Base-by-base conservation (phyloP, 1,140 invertebrate genomes). In the Heliothis virescens region DNA sequence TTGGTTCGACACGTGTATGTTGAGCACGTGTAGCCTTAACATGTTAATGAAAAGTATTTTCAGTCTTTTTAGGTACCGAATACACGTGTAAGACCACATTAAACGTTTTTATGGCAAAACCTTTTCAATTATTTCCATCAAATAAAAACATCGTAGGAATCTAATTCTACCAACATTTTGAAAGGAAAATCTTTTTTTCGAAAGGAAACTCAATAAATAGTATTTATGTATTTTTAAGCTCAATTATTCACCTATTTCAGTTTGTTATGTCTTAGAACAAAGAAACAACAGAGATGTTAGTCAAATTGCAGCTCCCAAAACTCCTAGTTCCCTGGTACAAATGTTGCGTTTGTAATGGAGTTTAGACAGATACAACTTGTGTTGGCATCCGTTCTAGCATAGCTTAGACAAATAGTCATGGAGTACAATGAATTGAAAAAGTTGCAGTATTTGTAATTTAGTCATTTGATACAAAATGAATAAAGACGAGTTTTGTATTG, bases 351-450 rank as follows among this genome's bases (percentile, higher is more conserved):
- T 18, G 69, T 72, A 72, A 57, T 72, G 29, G n/a, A 57, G 47
- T 72, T 72, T 72, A 57, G 69, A 55, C 52, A 72, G 69, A 72
- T 57, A 52, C 55, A 72, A 34, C 69, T 57, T 55, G 69, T 72
- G 69, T 72, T 57, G 29, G 69, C 16, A 57, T 57, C 69, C 52
- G 26, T 72, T 13, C 26, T 10, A 18, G 12, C 29, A 71, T 71
- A 71, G 48, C 5, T 53, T 52, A 53, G 48, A 71, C 7, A 53
- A 53, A 50, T 26, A 69, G 47, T 53, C 50, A 29, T 71, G 67
- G 50, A 53, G 18, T 71, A 29, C 29, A 21, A 21, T 9, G 63
- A 65, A 3, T 16, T 16, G 15, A 12, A 7, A 48, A 67, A 67
- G 41, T 12, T 48, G 11, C 34, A 65, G 62, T 13, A 63, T 9